phyloP scores from a whole-genome alignment of 2,113 vertebrate species.

The Oceanodroma tethys region DNA sequence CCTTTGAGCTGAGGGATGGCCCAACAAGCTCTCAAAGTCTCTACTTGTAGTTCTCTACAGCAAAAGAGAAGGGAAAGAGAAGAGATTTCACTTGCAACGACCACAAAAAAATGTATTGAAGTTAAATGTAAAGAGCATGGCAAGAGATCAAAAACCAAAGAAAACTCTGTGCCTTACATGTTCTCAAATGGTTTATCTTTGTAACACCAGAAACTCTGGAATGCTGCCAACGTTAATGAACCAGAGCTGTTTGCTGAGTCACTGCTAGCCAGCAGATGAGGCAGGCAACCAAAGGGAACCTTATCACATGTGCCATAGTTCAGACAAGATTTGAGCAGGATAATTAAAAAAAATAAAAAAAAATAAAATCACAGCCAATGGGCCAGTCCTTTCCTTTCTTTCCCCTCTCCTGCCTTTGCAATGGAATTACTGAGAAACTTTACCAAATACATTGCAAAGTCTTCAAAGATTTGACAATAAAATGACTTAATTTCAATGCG shows the following conservation, averaged over 20 bases:
- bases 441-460: not conserved
- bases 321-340: not conserved
- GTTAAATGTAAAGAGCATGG: not conserved
- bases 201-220: slow-evolving; percentile 11
- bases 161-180: not conserved
- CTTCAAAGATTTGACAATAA: not conserved
- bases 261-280: not conserved
- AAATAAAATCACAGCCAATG: not conserved
- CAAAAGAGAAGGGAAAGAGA: not conserved
- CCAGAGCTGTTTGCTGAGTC: slow-evolving; percentile 53
- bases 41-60: not conserved
- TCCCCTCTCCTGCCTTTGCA: not conserved
- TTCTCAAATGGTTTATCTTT: slow-evolving; percentile 14
- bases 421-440: not conserved
- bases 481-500: not conserved
- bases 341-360: not conserved
- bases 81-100: not conserved
- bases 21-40: not conserved
- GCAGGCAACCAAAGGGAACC: not conserved
- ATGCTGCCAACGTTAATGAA: slow-evolving; percentile 24
- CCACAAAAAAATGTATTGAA: not conserved
- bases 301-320: not conserved
- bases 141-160: not conserved
- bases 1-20: not conserved
- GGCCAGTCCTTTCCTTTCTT: not conserved